These are phyloP conservation scores for Melopsittacus undulatus DNA, from an alignment of 2,797 vertebrate genomes.

Conservation along the genomic window DNA sequence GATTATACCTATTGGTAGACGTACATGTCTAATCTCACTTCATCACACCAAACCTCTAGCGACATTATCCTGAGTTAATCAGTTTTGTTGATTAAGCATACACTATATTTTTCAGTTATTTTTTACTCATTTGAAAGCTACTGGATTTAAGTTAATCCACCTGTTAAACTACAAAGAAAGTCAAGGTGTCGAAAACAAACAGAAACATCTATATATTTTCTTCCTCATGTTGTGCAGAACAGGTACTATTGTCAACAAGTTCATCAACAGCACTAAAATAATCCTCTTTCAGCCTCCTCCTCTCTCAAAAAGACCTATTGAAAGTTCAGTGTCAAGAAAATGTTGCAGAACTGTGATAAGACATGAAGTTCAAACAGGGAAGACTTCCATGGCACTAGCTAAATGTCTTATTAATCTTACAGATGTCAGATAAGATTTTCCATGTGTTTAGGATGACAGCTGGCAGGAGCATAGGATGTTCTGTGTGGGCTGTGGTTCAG, in stretches of 20 bases:
- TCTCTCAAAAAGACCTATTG: not conserved
- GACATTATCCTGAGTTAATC: not conserved
- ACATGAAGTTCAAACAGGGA: not conserved
- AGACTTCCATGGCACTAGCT: not conserved
- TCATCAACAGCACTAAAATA: not conserved
- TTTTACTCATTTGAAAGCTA: not conserved
- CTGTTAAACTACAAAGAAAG: not conserved
- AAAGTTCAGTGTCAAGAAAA: constrained; percentile 58
- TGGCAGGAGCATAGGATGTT: not conserved
- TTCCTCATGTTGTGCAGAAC: not conserved
- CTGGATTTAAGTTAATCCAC: not conserved
- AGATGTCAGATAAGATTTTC: constrained; percentile 12
- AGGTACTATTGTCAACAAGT: not conserved
- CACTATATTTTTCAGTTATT: not conserved
- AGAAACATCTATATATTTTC: not conserved
- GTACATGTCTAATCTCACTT: not conserved
- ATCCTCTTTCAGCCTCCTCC: not conserved
- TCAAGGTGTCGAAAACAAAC: not conserved
- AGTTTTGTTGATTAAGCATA: not conserved
- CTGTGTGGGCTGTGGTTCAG: not conserved
- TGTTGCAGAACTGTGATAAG: not conserved
- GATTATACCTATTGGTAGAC: not conserved
- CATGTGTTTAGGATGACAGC: not conserved
- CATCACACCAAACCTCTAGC: not conserved
- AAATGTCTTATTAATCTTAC: constrained; percentile 43